These are phyloP conservation scores for Pollicipes pollicipes DNA, from an alignment of 1,140 invertebrate species.

Conservation along the genomic window DNA sequence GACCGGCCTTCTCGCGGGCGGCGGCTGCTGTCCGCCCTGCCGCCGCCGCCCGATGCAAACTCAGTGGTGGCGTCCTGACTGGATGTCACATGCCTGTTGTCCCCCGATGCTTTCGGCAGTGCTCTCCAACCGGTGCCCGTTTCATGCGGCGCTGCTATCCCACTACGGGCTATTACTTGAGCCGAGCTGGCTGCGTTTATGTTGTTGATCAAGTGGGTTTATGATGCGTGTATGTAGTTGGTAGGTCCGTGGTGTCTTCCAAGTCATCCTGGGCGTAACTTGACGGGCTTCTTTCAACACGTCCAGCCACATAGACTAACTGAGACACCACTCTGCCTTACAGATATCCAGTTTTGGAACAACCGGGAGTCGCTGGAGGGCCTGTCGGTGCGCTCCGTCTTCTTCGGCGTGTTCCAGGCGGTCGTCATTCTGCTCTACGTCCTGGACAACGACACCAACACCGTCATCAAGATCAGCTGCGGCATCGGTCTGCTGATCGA, in stretches of 20 bases:
- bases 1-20: no score
- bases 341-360: constrained; percentile 99
- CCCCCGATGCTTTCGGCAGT: no score
- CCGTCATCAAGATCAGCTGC: constrained; percentile 78
- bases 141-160: no score
- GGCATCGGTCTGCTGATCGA: constrained; percentile 91
- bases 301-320: neutral
- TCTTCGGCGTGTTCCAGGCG: constrained; percentile 96
- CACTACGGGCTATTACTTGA: no score
- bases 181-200: no score
- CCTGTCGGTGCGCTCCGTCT: constrained; percentile 91
- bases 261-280: neutral
- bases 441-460: constrained; percentile 95
- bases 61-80: no score
- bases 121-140: no score
- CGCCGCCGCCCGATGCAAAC: no score
- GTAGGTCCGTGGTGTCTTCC: neutral
- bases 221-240: constrained; percentile 9
- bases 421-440: constrained; percentile 89
- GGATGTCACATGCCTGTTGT: no score
- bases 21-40: no score
- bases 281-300: neutral
- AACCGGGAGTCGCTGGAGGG: constrained; percentile 93
- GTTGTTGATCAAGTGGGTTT: constrained; percentile 6
- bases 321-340: constrained; percentile 23